Base-by-base conservation (phyloP, 2,113 vertebrate species). In the Centropus bengalensis region DNA sequence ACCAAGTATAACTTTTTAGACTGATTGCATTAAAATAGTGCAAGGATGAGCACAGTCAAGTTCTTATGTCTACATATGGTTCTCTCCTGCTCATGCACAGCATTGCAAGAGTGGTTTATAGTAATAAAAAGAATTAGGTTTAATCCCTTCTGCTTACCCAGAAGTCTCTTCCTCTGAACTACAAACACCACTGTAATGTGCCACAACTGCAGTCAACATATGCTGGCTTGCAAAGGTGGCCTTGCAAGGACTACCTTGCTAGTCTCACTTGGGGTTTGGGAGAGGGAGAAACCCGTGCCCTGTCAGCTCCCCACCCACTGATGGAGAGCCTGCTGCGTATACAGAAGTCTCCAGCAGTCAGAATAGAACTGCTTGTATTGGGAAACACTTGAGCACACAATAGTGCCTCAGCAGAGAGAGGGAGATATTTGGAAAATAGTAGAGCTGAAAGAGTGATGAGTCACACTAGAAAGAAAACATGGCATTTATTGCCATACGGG, bases 361-460 rank as follows among this genome's bases (percentile, higher is more conserved):
- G 12, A 88, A 67, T 11, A 67, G 55, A 69, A 86, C 7, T 0
- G 0, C 51, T 2, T 52, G 13, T 49, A 32, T 27, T 5, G 4
- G 64, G 40, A 87, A 91, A 67, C 13, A 24, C 9, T 56, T 66
- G 49, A 26, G 18, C 38, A 13, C 27, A 55, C 16, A 63, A 56
- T 40, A 85, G 24, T 54, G 78, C 89, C 59, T 89, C 81, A 91
- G 32, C 47, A 83, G 44, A 88, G 68, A 79, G 26, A 21, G 24
- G 23, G 68, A 88, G 68, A 77, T 63, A 56, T 2, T 52, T 64
- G 30, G 71, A 82, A 70, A 95, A 52, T 23, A 19, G 47, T 8
- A 44, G 0, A 49, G 51, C 55, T 81, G 64, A 62, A 94, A 81
- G 33, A 83, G 33, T 7, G 44, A 8, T 38, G 42, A 94, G 73